Percentiles rank a stretch among this genome's conserved stretches.
Evolutionary conservation across 2,797 vertebrate species (phyloP).

Genomic region (Ptychadena robeensis): DNA sequence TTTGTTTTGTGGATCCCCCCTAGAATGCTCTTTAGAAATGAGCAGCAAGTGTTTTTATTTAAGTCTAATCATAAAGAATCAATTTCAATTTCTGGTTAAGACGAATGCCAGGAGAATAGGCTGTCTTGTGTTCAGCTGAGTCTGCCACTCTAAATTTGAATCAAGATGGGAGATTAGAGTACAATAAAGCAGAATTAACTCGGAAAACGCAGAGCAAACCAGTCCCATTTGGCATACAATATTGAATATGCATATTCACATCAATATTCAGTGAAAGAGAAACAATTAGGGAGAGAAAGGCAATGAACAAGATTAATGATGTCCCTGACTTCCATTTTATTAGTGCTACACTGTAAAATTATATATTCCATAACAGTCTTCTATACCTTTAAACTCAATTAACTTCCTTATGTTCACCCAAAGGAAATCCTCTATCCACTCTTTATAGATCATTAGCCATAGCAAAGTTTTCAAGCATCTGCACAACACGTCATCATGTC

Average conservation of each 20-base stretch:
- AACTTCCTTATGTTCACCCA: conserved; percentile 57
- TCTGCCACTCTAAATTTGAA: conserved; percentile 51
- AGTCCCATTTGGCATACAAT: conserved; percentile 39
- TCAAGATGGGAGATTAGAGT: conserved; percentile 55
- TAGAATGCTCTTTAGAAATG: background rate
- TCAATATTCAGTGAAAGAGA: conserved; percentile 57
- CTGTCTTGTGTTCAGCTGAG: conserved; percentile 40
- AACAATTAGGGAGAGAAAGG: conserved; percentile 55
- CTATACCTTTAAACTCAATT: conserved; percentile 56
- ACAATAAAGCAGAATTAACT: conserved; percentile 59
- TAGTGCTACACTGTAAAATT: conserved; percentile 43
- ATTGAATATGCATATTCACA: conserved; percentile 57
- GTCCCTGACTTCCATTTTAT: conserved; percentile 49
- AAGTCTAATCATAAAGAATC: conserved; percentile 53
- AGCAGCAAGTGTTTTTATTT: conserved; percentile 20
- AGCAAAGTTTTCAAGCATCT: conserved; percentile 30
- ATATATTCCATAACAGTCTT: conserved; percentile 28
- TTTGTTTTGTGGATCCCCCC: background rate
- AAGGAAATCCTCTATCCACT: conserved; percentile 32
- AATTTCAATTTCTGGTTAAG: conserved; percentile 58
- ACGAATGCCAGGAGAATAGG: conserved; percentile 49
- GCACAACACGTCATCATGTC: background rate
- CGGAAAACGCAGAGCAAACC: conserved; percentile 34
- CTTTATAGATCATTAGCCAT: conserved; percentile 41
- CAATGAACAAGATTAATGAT: conserved; percentile 58